Conservation (phyloP, 2,113 vertebrate species). For the Montifringilla adamsi region DNA sequence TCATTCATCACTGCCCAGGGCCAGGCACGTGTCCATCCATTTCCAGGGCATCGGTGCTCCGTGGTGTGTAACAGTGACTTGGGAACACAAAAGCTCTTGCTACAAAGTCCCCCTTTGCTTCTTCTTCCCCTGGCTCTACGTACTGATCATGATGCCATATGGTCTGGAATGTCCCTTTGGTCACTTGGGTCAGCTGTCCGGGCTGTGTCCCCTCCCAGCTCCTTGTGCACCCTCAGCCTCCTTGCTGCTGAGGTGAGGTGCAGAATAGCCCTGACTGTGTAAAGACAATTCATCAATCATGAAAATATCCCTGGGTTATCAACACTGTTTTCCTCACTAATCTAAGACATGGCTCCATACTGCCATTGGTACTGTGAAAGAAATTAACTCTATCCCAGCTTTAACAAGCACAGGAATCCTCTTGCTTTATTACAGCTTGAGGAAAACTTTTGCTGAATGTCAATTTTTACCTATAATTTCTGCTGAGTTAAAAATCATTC, state of each 20-base stretch:
- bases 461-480: neutral
- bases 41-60: neutral
- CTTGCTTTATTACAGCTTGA: neutral
- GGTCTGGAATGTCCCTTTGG: neutral
- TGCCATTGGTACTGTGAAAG: neutral
- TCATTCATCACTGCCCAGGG: fast-evolving
- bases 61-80: fast-evolving
- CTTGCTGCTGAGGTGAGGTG: fast-evolving
- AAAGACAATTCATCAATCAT: neutral
- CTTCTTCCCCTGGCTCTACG: neutral
- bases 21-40: neutral
- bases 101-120: neutral
- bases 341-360: neutral
- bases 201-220: neutral
- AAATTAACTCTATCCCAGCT: neutral
- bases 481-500: neutral
- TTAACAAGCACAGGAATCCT: neutral
- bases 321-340: neutral
- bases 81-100: neutral
- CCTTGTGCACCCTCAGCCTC: fast-evolving
- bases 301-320: neutral
- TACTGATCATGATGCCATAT: fast-evolving
- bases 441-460: neutral
- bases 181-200: neutral
- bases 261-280: neutral